Base-by-base conservation (phyloP, 1,140 invertebrate genomes). In the Meteorus sp. region DNA sequence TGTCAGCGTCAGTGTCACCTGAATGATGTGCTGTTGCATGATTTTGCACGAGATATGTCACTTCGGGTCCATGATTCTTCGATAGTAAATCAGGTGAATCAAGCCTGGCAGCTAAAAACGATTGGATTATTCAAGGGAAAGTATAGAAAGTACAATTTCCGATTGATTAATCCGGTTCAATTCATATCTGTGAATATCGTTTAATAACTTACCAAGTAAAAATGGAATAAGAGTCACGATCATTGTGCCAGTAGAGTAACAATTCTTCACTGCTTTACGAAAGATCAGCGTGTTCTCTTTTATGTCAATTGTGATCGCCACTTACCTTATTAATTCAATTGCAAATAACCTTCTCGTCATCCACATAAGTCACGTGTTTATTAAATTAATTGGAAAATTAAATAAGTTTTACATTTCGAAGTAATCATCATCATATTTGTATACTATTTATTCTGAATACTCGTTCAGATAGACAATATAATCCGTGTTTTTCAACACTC, bases 181-280 rank as follows among this genome's bases (percentile, higher is more conserved):
- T 8, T 9, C 25, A n/a, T 25, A 20, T 15, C 25, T 23, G 29
- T 23, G 27, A 27, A 25, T 25, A 27, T 41, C 6, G 20, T 13
- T 47, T 47, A 13, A 33, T 5, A 23, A 43, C 45, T 48, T 48
- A 58, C 56, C 56, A 17, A 58, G 56, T 11, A 50, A 50, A 4
- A 51, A 50, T 23, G 56, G 47, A 22, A 58, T n/a, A 4, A 58
- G 22, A 50, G 22, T 48, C 39, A 58, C 22, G 20, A 58, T 58
- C 45, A 58, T 58, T 13, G 11, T 47, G 17, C 7, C 23, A 9
- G 2, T 23, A 23, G 15, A 37, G 43, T 56, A 6, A 23, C 1
- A 52, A 20, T 53, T 39, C 19, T 54, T 41, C 17, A 54, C 35
- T 43, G 15, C 3, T 54, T 43, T 54, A 27, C 23, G 4, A 6